Evolutionary conservation across 2,888 invertebrate genomes (phyloP).

Genomic region (Eupithecia pulchellata): DNA sequence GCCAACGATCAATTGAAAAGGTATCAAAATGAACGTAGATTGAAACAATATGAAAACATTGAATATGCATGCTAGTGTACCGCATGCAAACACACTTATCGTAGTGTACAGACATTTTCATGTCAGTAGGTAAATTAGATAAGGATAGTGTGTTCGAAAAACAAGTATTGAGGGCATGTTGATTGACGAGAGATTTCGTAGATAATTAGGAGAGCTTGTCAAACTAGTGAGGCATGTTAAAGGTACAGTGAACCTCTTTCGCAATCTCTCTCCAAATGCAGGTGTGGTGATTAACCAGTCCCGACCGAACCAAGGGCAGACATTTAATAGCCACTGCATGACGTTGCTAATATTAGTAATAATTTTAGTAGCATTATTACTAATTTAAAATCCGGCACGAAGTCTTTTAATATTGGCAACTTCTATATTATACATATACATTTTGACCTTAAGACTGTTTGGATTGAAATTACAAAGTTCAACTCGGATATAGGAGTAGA

Average conservation of each 20-base stretch:
- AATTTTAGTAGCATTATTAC: too few species aligned
- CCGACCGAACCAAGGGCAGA: constrained; percentile 68
- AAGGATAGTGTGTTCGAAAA: constrained; percentile 62
- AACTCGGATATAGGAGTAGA: background rate
- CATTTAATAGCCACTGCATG: background rate
- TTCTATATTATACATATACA: background rate
- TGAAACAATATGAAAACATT: constrained; percentile 54
- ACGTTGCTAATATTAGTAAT: too few species aligned
- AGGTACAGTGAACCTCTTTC: constrained; percentile 70
- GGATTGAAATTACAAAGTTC: background rate
- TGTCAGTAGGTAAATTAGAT: constrained; percentile 74
- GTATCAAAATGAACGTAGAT: constrained; percentile 45
- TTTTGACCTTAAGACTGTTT: background rate
- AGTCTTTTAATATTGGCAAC: background rate
- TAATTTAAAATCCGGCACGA: background rate
- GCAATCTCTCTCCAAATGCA: constrained; percentile 51
- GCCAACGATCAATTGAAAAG: constrained; percentile 57
- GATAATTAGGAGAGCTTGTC: constrained; percentile 39
- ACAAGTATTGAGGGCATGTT: constrained; percentile 57
- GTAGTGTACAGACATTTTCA: constrained; percentile 58
- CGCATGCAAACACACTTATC: constrained; percentile 61
- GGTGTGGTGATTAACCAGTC: constrained; percentile 55
- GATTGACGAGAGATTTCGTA: constrained; percentile 47
- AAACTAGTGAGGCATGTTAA: constrained; percentile 43
- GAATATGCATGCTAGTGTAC: constrained; percentile 52